These are phyloP conservation scores for Leptothorax acervorum DNA, from an alignment of 2,888 invertebrate species.

Conservation along the genomic window DNA sequence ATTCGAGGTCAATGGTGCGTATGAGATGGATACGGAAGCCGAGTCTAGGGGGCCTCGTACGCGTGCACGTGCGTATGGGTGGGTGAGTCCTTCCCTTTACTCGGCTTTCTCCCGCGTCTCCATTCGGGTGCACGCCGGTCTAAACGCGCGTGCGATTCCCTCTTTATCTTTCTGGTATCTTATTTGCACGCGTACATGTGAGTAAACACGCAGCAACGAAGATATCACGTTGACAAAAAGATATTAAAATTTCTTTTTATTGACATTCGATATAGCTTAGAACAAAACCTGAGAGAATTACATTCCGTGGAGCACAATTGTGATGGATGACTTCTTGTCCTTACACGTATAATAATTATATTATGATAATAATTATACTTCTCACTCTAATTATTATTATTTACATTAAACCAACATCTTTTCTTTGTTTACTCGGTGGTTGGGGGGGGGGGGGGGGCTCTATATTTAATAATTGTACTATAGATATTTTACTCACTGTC, in stretches of 20 bases:
- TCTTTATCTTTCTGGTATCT: slow-evolving; percentile 30
- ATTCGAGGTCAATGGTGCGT: slow-evolving; percentile 86
- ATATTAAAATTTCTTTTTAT: background rate
- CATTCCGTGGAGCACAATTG: background rate
- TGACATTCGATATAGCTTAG: background rate
- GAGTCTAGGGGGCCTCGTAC: slow-evolving; percentile 66
- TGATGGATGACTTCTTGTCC: no score
- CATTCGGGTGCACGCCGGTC: slow-evolving; percentile 47
- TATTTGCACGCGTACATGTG: background rate
- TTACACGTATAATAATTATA: background rate
- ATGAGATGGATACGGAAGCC: slow-evolving; percentile 86
- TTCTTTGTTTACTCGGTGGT: no score
- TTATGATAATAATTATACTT: background rate
- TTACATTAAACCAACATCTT: no score
- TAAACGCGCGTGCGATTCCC: slow-evolving; percentile 60
- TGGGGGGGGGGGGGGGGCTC: no score
- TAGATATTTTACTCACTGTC: background rate
- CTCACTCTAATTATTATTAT: no score
- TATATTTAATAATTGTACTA: background rate
- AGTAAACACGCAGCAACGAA: background rate
- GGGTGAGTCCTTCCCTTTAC: slow-evolving; percentile 27
- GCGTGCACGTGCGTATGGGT: slow-evolving; percentile 12
- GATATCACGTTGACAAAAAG: background rate
- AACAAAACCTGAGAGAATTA: background rate
- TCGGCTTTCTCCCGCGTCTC: slow-evolving; percentile 14